Percentiles rank a stretch among this genome's conserved stretches.
These are phyloP conservation scores for Pangasianodon gigas DNA, from an alignment of 2,113 vertebrate species.

Conservation along the genomic window DNA sequence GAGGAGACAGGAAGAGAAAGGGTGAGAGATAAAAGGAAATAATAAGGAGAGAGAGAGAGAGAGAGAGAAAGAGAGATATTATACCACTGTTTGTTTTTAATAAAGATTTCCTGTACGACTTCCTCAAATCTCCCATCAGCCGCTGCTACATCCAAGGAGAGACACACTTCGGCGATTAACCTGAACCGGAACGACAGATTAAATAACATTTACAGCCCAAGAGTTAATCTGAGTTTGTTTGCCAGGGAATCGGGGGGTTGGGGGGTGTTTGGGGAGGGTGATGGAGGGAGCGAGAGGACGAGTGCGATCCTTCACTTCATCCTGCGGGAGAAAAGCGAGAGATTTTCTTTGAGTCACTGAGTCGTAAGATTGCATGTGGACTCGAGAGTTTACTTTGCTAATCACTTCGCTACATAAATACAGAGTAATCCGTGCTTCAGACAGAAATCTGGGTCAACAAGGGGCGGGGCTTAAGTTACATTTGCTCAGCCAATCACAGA, in stretches of 20 bases:
- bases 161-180: slow-evolving; percentile 53
- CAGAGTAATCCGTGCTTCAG: neutral
- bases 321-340: slow-evolving; percentile 65
- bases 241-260: slow-evolving; percentile 1
- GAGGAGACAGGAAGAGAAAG: neutral
- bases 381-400: slow-evolving; percentile 11
- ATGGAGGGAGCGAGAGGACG: slow-evolving; percentile 45
- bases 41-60: neutral
- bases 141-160: slow-evolving; percentile 56
- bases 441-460: no score
- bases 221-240: slow-evolving; percentile 59
- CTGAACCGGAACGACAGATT: slow-evolving; percentile 59
- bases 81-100: slow-evolving; percentile 62
- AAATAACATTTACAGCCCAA: slow-evolving; percentile 44
- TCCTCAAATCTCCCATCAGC: slow-evolving; percentile 51
- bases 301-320: slow-evolving; percentile 61
- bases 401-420: slow-evolving; percentile 4
- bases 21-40: neutral
- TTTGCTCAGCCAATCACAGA: neutral
- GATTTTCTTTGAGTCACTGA: slow-evolving; percentile 78
- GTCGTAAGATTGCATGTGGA: slow-evolving; percentile 76
- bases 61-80: neutral
- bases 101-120: slow-evolving; percentile 53
- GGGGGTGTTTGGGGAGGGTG: slow-evolving; percentile 9
- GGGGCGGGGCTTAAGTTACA: neutral